Base-by-base conservation (phyloP, 2,113 vertebrate species). In the Rissa tridactyla region DNA sequence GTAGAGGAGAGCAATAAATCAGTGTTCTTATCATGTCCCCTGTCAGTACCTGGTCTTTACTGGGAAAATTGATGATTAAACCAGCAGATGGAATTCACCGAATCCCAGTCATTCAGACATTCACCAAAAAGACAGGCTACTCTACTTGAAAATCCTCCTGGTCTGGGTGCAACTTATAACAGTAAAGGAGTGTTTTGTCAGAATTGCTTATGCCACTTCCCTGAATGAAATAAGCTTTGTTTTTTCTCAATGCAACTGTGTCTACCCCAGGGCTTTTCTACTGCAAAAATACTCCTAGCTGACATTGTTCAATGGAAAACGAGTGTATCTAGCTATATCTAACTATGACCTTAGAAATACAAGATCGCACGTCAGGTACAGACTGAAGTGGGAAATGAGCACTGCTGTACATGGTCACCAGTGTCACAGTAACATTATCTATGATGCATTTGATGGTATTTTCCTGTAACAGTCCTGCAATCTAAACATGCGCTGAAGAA, bases 61-160 rank as follows among this genome's bases (percentile, higher is more conserved):
- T 71, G 73, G 87, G 69, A 87, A 94, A 95, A 97, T 4, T 76
- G 91, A 95, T 89, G 88, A 90, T 87, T 90, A 96, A 96, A 95
- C n/a, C 81, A 91, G 91, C 66, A 89, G 89, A 61, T 2, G 17
- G 84, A 82, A 95, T 72, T 79, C 78, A 79, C 10, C 61, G 78
- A 55, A 82, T 49, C 61, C 44, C 57, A 72, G 72, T 52, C 73
- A 71, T 77, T 61, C 57, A 76, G 77, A 62, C 61, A 70, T 73
- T 69, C 82, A 82, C 78, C 73, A 76, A 68, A 75, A 51, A 60
- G 81, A 84, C 78, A 86, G 73, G 73, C 47, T 87, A 14, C 66
- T 79, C 52, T 85, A 3, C 66, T 68, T 61, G 61, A 44, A 87
- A 87, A 61, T 66, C 52, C 40, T 82, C 70, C 51, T 49, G 36